Percentiles rank a stretch among this genome's conserved stretches.
Conservation (phyloP, 2,888 invertebrate genomes). For the Coenonympha glycerion region DNA sequence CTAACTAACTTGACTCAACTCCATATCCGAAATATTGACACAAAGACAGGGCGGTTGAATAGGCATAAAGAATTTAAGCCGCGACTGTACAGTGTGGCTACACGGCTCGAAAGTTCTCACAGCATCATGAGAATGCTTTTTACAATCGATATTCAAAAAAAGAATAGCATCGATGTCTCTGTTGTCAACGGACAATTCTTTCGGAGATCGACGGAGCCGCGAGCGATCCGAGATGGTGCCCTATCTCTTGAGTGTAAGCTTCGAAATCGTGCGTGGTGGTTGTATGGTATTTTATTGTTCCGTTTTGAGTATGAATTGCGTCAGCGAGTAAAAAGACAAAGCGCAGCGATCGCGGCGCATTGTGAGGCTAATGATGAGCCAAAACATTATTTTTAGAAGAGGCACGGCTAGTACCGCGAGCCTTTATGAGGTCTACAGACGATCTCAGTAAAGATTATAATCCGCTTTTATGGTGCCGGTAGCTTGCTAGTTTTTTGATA, state of each 20-base stretch:
- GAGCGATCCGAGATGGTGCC: conserved; percentile 33
- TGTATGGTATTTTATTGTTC: conserved; percentile 53
- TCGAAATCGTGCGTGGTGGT: conserved; percentile 31
- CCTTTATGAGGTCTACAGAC: conserved; percentile 52
- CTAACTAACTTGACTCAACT: conserved; percentile 36
- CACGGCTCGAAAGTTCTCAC: conserved; percentile 63
- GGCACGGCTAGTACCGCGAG: conserved; percentile 30
- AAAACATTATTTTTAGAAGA: conserved; percentile 71
- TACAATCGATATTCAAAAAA: conserved; percentile 75
- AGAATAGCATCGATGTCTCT: conserved; percentile 72
- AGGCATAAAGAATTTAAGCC: conserved; percentile 59
- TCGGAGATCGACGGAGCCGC: conserved; percentile 54
- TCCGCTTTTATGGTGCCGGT: conserved; percentile 60
- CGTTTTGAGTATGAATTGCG: conserved; percentile 67
- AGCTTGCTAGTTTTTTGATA: conserved; percentile 35
- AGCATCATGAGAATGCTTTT: conserved; percentile 71
- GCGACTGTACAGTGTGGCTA: conserved; percentile 52
- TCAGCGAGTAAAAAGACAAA: conserved; percentile 74
- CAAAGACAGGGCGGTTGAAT: conserved; percentile 53
- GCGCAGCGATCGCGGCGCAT: conserved; percentile 62
- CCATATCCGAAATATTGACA: conserved; percentile 42
- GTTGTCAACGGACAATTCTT: conserved; percentile 73
- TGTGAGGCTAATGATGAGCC: conserved; percentile 66
- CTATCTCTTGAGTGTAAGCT: conserved; percentile 32
- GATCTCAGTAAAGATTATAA: conserved; percentile 48